phyloP scores from a whole-genome alignment of 2,797 vertebrate species.

The Eutrigla gurnardus region DNA sequence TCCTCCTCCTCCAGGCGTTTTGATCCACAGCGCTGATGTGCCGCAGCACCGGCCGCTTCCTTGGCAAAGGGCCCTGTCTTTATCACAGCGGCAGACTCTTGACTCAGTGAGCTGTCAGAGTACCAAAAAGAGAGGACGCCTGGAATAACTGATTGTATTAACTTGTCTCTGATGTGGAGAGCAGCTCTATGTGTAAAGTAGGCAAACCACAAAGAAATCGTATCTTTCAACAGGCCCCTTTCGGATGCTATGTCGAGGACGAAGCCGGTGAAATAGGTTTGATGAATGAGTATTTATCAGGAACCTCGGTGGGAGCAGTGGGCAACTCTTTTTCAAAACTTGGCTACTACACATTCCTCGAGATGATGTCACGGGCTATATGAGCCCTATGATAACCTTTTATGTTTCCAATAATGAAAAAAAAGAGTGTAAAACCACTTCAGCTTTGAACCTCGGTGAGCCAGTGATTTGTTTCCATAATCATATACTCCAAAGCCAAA shows the following conservation, averaged over 20 bases:
- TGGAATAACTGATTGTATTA: constrained; percentile 46
- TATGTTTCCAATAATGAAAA: constrained; percentile 48
- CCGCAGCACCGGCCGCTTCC: constrained; percentile 34
- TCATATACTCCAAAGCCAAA: constrained; percentile 58
- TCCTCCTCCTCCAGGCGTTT: constrained; percentile 56
- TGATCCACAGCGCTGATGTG: constrained; percentile 49
- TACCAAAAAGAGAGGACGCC: constrained; percentile 41
- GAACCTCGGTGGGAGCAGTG: constrained; percentile 43
- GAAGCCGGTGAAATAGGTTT: constrained; percentile 40
- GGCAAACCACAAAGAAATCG: constrained; percentile 11
- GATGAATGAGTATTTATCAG: constrained; percentile 58
- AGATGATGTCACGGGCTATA: constrained; percentile 38
- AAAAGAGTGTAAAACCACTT: constrained; percentile 39
- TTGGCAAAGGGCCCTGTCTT: constrained; percentile 43
- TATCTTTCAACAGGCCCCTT: constrained; percentile 22
- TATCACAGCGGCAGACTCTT: constrained; percentile 58
- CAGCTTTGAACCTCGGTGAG: constrained; percentile 37
- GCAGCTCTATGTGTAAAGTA: constrained; percentile 42
- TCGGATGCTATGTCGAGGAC: constrained; percentile 19
- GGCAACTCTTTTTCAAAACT: constrained; percentile 31
- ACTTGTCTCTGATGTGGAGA: constrained; percentile 38
- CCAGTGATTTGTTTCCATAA: constrained; percentile 67
- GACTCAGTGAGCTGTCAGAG: constrained; percentile 48
- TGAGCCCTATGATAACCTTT: constrained; percentile 45
- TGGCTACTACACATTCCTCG: constrained; percentile 36